These are phyloP conservation scores for Stegostoma tigrinum DNA, from an alignment of 2,113 vertebrate species.

Conservation along the genomic window DNA sequence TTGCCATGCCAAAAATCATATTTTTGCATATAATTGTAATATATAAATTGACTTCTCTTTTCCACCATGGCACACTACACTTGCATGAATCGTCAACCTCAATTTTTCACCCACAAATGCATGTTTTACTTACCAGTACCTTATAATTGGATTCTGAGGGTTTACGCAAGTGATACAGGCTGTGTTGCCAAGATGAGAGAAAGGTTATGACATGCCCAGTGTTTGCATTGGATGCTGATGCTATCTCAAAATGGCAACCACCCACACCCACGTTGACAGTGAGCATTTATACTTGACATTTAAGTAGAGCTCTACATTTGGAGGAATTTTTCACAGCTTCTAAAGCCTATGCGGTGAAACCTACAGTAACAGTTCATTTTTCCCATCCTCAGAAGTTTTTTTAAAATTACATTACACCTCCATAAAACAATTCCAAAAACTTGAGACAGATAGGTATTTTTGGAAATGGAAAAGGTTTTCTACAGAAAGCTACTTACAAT, in stretches of 20 bases:
- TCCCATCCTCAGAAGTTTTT: not conserved
- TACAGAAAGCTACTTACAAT: not conserved
- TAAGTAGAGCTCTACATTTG: not conserved
- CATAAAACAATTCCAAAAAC: not conserved
- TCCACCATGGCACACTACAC: too few relatives aligned
- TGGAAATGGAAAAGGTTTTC: not conserved
- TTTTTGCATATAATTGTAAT: too few relatives aligned
- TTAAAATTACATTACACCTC: not conserved
- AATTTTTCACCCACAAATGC: too few relatives aligned
- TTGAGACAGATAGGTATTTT: not conserved
- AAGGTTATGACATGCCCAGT: not conserved
- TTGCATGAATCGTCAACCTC: too few relatives aligned
- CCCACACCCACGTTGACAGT: too few relatives aligned
- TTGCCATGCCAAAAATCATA: too few relatives aligned
- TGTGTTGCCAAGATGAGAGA: too few relatives aligned
- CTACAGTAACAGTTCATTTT: not conserved
- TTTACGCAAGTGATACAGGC: too few relatives aligned
- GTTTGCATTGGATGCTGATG: not conserved
- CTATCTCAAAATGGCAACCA: not conserved
- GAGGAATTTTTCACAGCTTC: not conserved
- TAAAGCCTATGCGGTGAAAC: not conserved
- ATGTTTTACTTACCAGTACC: too few relatives aligned
- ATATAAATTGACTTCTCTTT: too few relatives aligned
- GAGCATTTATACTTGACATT: not conserved
- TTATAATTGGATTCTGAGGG: too few relatives aligned